phyloP scores from a whole-genome alignment of 2,888 invertebrate genomes.

The Resseliella maxima region DNA sequence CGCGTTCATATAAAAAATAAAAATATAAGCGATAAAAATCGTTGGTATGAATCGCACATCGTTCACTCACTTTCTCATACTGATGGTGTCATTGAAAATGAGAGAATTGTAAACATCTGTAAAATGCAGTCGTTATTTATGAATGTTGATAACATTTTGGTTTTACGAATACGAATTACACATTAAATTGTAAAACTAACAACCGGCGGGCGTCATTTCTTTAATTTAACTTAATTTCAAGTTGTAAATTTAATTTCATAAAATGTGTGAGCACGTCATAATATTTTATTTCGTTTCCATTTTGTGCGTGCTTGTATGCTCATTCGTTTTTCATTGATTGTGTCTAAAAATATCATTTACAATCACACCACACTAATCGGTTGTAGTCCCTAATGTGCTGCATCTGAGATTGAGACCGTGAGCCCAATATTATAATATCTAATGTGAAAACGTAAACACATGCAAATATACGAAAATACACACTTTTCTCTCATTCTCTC shows the following conservation, averaged over 20 bases:
- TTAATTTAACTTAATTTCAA: neutral
- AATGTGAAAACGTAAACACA: neutral
- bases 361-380: neutral
- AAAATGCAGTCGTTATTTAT: neutral
- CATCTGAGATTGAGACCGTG: slow-evolving; percentile 4
- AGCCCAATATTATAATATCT: slow-evolving; percentile 16
- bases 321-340: neutral
- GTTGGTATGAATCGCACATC: too few species aligned
- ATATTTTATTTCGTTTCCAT: too few species aligned
- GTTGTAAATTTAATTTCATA: neutral
- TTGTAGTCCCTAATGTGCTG: neutral
- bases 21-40: too few species aligned
- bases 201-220: neutral
- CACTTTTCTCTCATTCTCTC: neutral
- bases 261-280: neutral
- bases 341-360: neutral
- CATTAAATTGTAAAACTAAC: neutral
- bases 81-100: neutral
- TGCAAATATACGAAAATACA: neutral
- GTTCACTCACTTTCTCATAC: too few species aligned
- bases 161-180: neutral
- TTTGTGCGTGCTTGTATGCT: too few species aligned
- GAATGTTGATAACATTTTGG: neutral
- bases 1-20: too few species aligned
- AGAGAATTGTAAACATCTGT: neutral